Percentiles rank a stretch among this genome's conserved stretches.
Evolutionary conservation across 2,888 invertebrate genomes (phyloP).

Genomic region (Exocentrus adspersus): DNA sequence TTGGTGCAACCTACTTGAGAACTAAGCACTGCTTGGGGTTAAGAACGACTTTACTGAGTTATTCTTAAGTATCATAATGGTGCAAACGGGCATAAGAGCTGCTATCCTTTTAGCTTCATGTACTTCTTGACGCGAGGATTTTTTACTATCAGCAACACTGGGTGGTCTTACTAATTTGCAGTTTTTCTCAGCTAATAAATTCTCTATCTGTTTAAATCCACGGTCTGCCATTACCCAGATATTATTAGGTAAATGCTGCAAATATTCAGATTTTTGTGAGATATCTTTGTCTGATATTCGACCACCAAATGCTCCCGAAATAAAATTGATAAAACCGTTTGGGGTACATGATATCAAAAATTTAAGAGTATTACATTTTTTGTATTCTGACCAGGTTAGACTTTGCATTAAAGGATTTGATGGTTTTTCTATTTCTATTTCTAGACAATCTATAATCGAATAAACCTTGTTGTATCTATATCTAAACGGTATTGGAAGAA

Average conservation of each 20-base stretch:
- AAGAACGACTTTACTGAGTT: no score
- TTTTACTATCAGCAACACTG: background rate
- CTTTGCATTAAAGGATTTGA: background rate
- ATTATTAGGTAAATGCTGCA: background rate
- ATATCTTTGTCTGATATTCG: background rate
- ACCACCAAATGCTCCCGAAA: slow-evolving; percentile 1
- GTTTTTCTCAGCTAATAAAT: no score
- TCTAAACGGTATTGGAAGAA: no score
- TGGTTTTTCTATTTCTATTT: no score
- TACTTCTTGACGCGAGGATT: background rate
- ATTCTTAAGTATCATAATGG: no score
- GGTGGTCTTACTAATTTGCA: no score
- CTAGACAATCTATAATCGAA: no score
- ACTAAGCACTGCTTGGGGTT: no score
- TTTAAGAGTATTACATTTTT: slow-evolving; percentile 21
- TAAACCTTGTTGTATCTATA: no score
- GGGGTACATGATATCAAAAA: slow-evolving; percentile 25
- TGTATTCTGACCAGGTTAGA: background rate
- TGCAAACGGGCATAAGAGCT: no score
- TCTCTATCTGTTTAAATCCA: no score
- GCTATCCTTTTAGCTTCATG: background rate
- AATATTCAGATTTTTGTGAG: background rate
- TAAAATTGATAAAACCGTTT: slow-evolving; percentile 25
- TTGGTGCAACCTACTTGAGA: no score
- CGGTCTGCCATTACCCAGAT: background rate